A percentile compares a stretch with the other conserved stretches of the same genome.
Evolutionary conservation across 2,888 invertebrate genomes (phyloP).

Genomic region (Euplagia quadripunctaria): DNA sequence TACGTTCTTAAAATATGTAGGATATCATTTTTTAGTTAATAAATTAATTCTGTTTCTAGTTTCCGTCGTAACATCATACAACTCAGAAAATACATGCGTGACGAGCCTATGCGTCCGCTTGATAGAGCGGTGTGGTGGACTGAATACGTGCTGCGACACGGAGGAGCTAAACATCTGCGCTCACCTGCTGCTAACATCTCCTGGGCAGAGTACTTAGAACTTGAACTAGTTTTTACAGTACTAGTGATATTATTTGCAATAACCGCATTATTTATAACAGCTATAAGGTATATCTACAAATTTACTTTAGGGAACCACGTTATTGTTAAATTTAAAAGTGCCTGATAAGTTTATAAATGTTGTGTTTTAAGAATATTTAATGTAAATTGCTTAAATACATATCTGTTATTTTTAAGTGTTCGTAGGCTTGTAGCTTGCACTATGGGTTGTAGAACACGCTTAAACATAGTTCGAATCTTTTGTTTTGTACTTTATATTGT

Average conservation of each 20-base stretch:
- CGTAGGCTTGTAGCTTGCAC: too few relatives aligned
- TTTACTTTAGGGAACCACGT: not conserved
- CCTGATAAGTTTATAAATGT: not conserved
- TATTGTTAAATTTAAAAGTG: conserved; percentile 11
- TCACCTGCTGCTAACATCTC: conserved; percentile 64
- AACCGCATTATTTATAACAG: not conserved
- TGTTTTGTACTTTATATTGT: too few relatives aligned
- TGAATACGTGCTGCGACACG: conserved; percentile 75
- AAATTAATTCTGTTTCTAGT: conserved; percentile 13
- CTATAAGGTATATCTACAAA: not conserved
- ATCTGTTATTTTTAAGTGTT: too few relatives aligned
- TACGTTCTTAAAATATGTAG: too few relatives aligned
- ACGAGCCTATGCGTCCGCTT: conserved; percentile 25
- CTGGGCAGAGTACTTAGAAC: conserved; percentile 58
- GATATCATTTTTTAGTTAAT: too few relatives aligned
- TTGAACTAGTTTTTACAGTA: conserved; percentile 45
- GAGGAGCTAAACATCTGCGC: conserved; percentile 71
- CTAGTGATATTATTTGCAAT: not conserved
- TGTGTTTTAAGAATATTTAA: too few relatives aligned
- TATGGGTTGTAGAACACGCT: too few relatives aligned
- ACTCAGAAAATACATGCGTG: conserved; percentile 21
- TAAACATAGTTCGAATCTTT: too few relatives aligned
- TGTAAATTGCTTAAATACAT: too few relatives aligned
- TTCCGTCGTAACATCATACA: conserved; percentile 21
- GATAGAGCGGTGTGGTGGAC: conserved; percentile 60